These are phyloP conservation scores for Anoplophora glabripennis DNA, from an alignment of 1,140 invertebrate genomes.

Conservation along the genomic window DNA sequence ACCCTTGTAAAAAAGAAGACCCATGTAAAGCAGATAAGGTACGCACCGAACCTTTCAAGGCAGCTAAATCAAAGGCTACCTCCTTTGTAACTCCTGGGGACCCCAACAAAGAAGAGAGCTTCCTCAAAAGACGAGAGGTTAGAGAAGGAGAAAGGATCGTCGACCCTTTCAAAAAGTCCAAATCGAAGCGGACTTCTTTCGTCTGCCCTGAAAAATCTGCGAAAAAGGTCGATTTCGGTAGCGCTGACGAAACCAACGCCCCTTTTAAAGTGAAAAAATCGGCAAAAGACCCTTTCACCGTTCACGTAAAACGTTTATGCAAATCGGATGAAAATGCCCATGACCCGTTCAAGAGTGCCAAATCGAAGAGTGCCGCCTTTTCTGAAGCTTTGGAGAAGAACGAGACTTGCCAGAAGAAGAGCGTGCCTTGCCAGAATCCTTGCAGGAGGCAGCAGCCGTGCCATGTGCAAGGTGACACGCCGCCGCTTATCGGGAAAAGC, in stretches of 20 bases:
- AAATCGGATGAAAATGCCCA: too few relatives aligned
- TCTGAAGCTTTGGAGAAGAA: not conserved
- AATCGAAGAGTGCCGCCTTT: too few relatives aligned
- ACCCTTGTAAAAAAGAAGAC: constrained; percentile 10
- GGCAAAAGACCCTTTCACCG: too few relatives aligned
- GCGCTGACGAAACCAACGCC: too few relatives aligned
- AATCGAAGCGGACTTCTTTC: too few relatives aligned
- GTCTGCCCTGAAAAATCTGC: too few relatives aligned
- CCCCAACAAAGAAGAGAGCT: not conserved
- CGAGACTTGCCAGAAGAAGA: constrained; percentile 17
- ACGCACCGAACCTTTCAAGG: not conserved
- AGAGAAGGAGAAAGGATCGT: not conserved
- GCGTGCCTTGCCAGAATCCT: constrained; percentile 17
- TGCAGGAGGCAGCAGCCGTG: constrained; percentile 15
- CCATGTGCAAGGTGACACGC: too few relatives aligned
- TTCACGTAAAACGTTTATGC: too few relatives aligned
- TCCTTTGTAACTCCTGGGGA: not conserved
- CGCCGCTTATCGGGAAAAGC: too few relatives aligned
- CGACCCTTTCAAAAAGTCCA: not conserved
- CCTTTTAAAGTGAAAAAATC: too few relatives aligned
- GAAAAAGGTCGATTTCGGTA: too few relatives aligned
- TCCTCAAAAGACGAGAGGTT: not conserved
- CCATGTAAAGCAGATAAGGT: not conserved
- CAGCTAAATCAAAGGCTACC: not conserved
- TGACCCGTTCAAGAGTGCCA: too few relatives aligned